Percentiles rank a stretch among this genome's conserved stretches.
Evolutionary conservation across 2,797 vertebrate species (phyloP).

Genomic region (Bradypodion pumilum): DNA sequence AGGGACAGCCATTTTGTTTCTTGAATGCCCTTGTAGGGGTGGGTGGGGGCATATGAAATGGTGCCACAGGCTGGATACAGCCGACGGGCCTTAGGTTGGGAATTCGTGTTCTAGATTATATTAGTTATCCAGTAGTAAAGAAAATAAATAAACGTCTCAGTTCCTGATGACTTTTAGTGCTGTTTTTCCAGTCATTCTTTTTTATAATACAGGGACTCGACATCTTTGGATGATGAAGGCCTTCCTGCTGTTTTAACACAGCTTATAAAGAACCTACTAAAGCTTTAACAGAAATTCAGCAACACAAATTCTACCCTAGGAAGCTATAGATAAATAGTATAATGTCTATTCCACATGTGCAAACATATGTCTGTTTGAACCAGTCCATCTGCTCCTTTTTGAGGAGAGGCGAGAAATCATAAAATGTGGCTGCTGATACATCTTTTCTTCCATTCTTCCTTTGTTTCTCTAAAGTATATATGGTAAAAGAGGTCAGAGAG

Average conservation of each 20-base stretch:
- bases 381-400: conserved; percentile 30
- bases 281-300: conserved; percentile 31
- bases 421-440: conserved; percentile 23
- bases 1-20: no score
- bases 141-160: conserved; percentile 18
- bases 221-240: conserved; percentile 37
- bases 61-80: no score
- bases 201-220: background rate
- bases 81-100: no score
- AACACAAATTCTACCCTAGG: conserved; percentile 36
- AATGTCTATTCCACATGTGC: background rate
- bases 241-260: conserved; percentile 28
- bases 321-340: conserved; percentile 41
- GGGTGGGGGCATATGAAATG: no score
- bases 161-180: conserved; percentile 22
- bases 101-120: background rate
- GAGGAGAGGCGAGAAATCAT: background rate
- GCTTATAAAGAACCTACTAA: conserved; percentile 22
- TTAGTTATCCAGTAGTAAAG: background rate
- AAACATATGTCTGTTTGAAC: background rate
- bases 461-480: background rate
- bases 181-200: conserved; percentile 28
- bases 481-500: background rate
- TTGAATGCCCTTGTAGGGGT: no score
- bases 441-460: background rate